These are phyloP conservation scores for Craseonycteris thonglongyai DNA, from an alignment of 2,113 vertebrate species.

Conservation along the genomic window DNA sequence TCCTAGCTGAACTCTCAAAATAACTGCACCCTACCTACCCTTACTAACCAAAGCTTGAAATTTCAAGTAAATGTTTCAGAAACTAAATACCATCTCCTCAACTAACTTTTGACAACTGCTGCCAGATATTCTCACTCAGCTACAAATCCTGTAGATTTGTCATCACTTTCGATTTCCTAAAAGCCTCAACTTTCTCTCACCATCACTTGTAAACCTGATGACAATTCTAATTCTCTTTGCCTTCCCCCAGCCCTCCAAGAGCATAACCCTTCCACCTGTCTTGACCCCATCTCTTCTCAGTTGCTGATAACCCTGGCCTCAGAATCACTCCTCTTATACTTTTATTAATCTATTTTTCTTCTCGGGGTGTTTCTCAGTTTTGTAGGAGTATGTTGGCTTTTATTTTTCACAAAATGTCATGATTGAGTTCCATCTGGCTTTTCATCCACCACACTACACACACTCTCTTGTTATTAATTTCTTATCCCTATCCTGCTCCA, in stretches of 20 bases:
- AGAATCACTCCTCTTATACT: background rate
- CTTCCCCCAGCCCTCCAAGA: background rate
- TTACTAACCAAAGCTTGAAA: background rate
- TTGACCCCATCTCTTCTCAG: background rate
- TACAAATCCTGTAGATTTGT: background rate
- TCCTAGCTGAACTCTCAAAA: background rate
- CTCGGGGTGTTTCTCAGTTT: background rate
- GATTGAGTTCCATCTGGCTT: background rate
- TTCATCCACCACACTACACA: background rate
- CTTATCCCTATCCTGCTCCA: background rate
- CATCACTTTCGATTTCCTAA: background rate
- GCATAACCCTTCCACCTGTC: background rate
- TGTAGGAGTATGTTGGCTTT: background rate
- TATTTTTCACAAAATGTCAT: background rate
- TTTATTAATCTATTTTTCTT: background rate
- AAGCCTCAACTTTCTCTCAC: background rate
- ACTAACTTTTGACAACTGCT: background rate
- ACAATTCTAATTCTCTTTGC: constrained; percentile 17
- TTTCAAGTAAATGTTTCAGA: background rate
- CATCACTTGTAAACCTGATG: background rate
- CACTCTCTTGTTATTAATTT: background rate
- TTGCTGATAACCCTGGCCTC: constrained; percentile 18
- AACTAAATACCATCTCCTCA: background rate
- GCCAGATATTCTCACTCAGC: background rate
- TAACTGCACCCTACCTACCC: background rate